Conservation (phyloP, 2,797 vertebrate species). For the Poecilia wingei region DNA sequence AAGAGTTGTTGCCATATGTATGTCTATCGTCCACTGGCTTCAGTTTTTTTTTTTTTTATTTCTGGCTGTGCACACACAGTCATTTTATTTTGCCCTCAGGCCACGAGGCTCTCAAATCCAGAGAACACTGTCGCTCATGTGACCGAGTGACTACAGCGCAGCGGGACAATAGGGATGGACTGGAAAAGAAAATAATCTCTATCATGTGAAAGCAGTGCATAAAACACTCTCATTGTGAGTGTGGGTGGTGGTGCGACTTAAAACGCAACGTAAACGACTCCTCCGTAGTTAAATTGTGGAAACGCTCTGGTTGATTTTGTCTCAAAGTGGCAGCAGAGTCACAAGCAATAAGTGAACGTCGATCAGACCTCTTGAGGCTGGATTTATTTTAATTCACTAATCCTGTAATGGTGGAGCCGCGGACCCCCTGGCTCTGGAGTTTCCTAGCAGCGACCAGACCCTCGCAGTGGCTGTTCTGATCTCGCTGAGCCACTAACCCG, state of each 20-base stretch:
- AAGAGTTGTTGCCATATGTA: background rate
- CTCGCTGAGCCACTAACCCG: slow-evolving; percentile 78
- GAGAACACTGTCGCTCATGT: background rate
- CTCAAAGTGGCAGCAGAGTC: slow-evolving; percentile 76
- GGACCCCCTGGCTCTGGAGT: slow-evolving; percentile 59
- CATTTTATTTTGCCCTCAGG: slow-evolving; percentile 3
- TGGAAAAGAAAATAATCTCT: slow-evolving; percentile 1
- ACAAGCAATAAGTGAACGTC: slow-evolving; percentile 75
- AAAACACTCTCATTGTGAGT: background rate
- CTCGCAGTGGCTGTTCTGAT: slow-evolving; percentile 59
- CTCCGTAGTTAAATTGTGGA: slow-evolving; percentile 9
- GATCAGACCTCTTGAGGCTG: slow-evolving; percentile 72
- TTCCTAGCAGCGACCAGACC: slow-evolving; percentile 61
- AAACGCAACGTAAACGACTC: background rate
- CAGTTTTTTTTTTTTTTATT: slow-evolving; percentile 7
- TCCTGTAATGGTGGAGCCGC: slow-evolving; percentile 80
- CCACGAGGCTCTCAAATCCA: background rate
- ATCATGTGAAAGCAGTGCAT: slow-evolving; percentile 2
- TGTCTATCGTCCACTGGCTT: background rate
- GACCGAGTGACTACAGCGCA: background rate
- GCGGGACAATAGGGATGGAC: background rate
- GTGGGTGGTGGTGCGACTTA: slow-evolving; percentile 4
- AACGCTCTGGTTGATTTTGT: slow-evolving; percentile 57
- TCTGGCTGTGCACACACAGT: background rate
- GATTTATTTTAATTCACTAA: slow-evolving; percentile 86